Evolutionary conservation across 2,888 invertebrate genomes (phyloP).

Genomic region (Epiblema foenella): DNA sequence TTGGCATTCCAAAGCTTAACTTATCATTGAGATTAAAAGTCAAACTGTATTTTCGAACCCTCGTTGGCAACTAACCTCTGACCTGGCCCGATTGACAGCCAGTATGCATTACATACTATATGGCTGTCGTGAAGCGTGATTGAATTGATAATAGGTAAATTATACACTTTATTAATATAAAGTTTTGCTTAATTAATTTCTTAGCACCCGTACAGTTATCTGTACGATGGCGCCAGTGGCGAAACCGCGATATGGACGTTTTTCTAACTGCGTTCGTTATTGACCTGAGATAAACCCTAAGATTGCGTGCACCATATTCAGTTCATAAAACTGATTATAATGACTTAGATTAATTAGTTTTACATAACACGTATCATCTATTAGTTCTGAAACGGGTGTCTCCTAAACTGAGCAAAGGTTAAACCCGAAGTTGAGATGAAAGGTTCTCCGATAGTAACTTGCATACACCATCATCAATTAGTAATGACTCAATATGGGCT

Average conservation of each 20-base stretch:
- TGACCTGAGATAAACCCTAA: slow-evolving; percentile 77
- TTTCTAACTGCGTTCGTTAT: slow-evolving; percentile 69
- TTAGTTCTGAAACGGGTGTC: slow-evolving; percentile 50
- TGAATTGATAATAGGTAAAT: slow-evolving; percentile 30
- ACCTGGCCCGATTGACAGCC: slow-evolving; percentile 24
- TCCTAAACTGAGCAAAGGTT: slow-evolving; percentile 35
- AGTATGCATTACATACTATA: slow-evolving; percentile 9
- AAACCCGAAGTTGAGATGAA: not conserved
- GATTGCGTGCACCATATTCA: slow-evolving; percentile 65
- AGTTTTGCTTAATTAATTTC: slow-evolving; percentile 57
- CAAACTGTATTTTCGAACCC: slow-evolving; percentile 28
- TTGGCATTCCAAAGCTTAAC: slow-evolving; percentile 11
- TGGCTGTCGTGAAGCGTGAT: slow-evolving; percentile 11
- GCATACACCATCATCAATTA: not conserved
- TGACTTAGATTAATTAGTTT: slow-evolving; percentile 50
- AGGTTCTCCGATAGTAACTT: not conserved
- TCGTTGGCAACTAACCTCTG: slow-evolving; percentile 26
- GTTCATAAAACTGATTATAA: slow-evolving; percentile 58
- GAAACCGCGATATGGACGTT: slow-evolving; percentile 60
- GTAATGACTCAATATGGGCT: not conserved
- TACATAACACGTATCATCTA: slow-evolving; percentile 63
- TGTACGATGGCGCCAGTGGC: slow-evolving; percentile 68
- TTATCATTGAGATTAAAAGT: slow-evolving; percentile 17
- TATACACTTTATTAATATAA: slow-evolving; percentile 30
- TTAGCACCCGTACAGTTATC: slow-evolving; percentile 49